Evolutionary conservation across 2,888 invertebrate species (phyloP), one percentile per base, ranked within the genome.

Genomic region (Chrysomela aeneicollis): DNA sequence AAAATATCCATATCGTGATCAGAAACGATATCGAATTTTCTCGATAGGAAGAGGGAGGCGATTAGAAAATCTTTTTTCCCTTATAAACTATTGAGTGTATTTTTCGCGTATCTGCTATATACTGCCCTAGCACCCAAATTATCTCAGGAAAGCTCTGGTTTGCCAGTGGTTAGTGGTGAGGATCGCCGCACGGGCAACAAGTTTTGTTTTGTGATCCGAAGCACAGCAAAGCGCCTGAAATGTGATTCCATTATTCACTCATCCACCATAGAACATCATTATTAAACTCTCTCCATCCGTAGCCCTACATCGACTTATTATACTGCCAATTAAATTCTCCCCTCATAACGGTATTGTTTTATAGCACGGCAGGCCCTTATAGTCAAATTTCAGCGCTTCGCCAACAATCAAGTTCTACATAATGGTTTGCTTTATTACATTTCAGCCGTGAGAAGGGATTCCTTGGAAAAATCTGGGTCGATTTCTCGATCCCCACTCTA

Each of bases 391-490:
- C 47, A 61, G 61, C 61, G 59, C 61, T 49, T 54, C 61, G 26
- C 58, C 61, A 65, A 65, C 65, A 65, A 65, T 65, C 59, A 61
- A 61, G 61, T 61, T 59, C 61, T 30, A 58, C 61, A 54, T 65
- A 61, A 65, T 65, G 57, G 65, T 19, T 30, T 54, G 52, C 57
- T 65, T 65, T 59, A 65, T 65, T 65, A 53, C 65, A 52, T 53
- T 51, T 19, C 19, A 46, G 57, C 61, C 51, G 35, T 51, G 58
- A 61, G 53, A 65, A 58, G 58, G 53, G 53, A 61, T 65, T 65
- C 30, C 30, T 17, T 37, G 37, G 21, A 19, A 49, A 21, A 54
- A 37, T 54, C 35, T 4, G 3, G 32, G 32, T 54, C 54, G 32
- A 37, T 18, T 30, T 37, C n/a, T 37, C 37, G 54, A 54, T 54